Percentiles rank a stretch among this genome's conserved stretches.
phyloP scores from a whole-genome alignment of 1,140 invertebrate species.

The Ostrea denselamellosa region DNA sequence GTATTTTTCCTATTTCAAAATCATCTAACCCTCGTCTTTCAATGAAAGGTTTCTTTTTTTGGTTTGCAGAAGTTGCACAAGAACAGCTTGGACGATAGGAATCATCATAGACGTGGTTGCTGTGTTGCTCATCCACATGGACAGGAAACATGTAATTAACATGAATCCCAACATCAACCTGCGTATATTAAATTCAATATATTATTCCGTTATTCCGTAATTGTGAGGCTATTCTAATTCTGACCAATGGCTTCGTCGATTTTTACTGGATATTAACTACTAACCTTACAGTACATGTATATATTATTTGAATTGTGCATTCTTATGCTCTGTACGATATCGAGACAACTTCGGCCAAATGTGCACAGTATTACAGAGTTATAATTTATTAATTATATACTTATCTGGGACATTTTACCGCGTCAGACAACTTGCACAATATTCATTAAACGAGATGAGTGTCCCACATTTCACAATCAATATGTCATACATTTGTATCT shows the following conservation, averaged over 20 bases:
- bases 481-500: too few relatives aligned
- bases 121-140: slow-evolving; percentile 79
- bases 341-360: neutral
- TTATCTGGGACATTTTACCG: too few relatives aligned
- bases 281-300: too few relatives aligned
- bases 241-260: neutral
- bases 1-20: neutral
- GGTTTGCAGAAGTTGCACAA: slow-evolving; percentile 49
- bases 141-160: slow-evolving; percentile 77
- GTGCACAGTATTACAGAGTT: neutral
- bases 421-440: too few relatives aligned
- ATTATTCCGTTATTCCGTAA: neutral
- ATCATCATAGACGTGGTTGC: slow-evolving; percentile 79
- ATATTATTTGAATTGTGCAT: too few relatives aligned
- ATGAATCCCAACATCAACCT: slow-evolving; percentile 76
- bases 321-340: neutral
- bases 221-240: neutral
- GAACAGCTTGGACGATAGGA: slow-evolving; percentile 76
- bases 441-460: too few relatives aligned
- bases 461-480: too few relatives aligned
- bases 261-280: too few relatives aligned
- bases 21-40: neutral
- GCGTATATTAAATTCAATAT: neutral
- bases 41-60: neutral
- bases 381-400: too few relatives aligned